Evolutionary conservation across 1,140 invertebrate species (phyloP), one percentile per base, ranked within the genome.

Genomic region (Bombus polaris): DNA sequence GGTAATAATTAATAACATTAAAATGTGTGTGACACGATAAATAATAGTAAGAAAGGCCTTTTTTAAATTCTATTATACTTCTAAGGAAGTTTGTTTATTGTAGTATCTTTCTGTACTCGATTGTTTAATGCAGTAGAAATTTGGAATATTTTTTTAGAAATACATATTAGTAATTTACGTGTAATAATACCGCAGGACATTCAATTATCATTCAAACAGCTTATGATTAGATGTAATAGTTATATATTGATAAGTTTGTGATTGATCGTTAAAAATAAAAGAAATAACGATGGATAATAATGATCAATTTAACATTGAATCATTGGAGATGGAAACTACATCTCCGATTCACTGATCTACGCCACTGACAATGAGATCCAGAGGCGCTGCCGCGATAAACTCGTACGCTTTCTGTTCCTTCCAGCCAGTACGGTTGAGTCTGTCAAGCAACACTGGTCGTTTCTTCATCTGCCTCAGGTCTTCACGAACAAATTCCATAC

Each of bases 401-500:
- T 65, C 65, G n/a, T 25, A 80, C 32, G 78, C 68, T 80, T 57
- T 83, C 74, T 44, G 65, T 57, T 32, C 72, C 42, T 39, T 82
- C 77, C 70, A 81, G 86, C 82, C 92, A 94, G 93, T 94, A 88
- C 53, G 75, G 80, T 89, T 86, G 81, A 85, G 89, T 82, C 91
- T 90, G 83, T 92, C 92, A 89, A 44, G 83, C 85, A 22, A 86
- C 74, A 90, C 84, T 88, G 88, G 90, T 88, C 77, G 83, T 53
- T 71, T 72, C 59, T 79, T 39, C 28, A 3, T 59, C 6, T 39
- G 22, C 1, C 2, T 42, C 12, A 35, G 13, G 22, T 25, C 28
- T 53, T 12, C 18, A 37, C 28, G 22, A 37, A 32, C n/a, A 25
- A 32, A 10, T 10, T 39, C 6, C 39, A 37, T 22, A 66, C 2